Percentiles rank a stretch among this genome's conserved stretches.
Conservation (phyloP, 1,140 invertebrate genomes). For the Hydropsyche tenuis region DNA sequence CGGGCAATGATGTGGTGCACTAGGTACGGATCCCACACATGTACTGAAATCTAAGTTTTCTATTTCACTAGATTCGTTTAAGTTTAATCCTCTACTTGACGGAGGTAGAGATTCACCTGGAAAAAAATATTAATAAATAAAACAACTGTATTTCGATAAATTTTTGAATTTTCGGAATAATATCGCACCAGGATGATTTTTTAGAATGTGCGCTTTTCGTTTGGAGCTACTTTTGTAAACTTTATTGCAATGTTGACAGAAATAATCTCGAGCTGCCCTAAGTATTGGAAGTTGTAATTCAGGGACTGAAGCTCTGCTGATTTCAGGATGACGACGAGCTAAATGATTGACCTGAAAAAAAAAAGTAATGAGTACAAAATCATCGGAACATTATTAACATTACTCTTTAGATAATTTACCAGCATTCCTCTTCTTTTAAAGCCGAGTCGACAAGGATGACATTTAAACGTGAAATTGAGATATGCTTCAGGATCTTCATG, state of each 20-base stretch:
- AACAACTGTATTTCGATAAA: neutral
- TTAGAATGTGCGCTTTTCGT: constrained; percentile 83
- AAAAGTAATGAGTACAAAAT: neutral
- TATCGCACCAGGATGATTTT: constrained; percentile 77
- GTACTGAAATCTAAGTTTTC: constrained; percentile 70
- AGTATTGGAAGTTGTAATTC: constrained; percentile 85
- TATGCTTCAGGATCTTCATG: constrained; percentile 66
- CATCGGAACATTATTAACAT: neutral
- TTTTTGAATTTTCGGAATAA: constrained; percentile 55
- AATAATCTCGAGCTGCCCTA: constrained; percentile 80
- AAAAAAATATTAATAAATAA: neutral
- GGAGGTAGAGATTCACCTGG: constrained; percentile 63
- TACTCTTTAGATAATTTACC: constrained; percentile 29
- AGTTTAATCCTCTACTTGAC: constrained; percentile 64
- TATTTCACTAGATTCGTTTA: constrained; percentile 60
- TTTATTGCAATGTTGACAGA: constrained; percentile 87
- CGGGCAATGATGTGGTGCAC: constrained; percentile 74
- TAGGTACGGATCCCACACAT: constrained; percentile 76
- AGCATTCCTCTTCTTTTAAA: constrained; percentile 86
- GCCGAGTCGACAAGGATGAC: constrained; percentile 78
- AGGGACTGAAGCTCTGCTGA: constrained; percentile 76
- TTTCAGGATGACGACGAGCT: constrained; percentile 82
- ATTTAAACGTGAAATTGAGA: constrained; percentile 82
- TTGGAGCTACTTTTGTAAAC: constrained; percentile 88
- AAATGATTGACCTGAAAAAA: constrained; percentile 72